phyloP scores from a whole-genome alignment of 2,797 vertebrate genomes.

The Lutjanus campechanus region DNA sequence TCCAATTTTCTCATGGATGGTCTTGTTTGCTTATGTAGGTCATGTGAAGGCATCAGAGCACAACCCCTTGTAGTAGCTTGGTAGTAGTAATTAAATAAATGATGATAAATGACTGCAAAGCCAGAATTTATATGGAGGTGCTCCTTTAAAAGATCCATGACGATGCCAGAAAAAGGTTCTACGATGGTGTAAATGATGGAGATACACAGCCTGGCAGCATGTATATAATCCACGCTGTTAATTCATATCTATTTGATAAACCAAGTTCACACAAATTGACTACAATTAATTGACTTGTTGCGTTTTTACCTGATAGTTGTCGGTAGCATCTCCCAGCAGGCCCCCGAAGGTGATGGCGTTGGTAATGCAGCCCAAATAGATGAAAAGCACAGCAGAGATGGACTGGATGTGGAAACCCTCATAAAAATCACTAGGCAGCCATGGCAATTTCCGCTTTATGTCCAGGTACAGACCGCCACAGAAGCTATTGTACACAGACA shows the following conservation, averaged over 20 bases:
- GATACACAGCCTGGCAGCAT: not conserved
- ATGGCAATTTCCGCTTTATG: constrained; percentile 95
- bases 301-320: constrained; percentile 94
- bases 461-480: constrained; percentile 94
- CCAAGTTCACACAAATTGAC: too few relatives aligned
- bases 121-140: too few relatives aligned
- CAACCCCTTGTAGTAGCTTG: too few relatives aligned
- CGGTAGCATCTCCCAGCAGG: constrained; percentile 95
- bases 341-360: constrained; percentile 98
- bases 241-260: not conserved
- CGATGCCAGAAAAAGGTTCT: too few relatives aligned
- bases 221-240: too few relatives aligned
- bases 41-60: too few relatives aligned
- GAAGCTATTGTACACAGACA: constrained; percentile 83
- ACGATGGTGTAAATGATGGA: not conserved
- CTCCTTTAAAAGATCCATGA: too few relatives aligned
- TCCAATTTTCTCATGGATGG: too few relatives aligned
- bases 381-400: constrained; percentile 96
- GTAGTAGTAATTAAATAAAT: too few relatives aligned
- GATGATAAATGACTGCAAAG: not conserved
- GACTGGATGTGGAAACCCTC: constrained; percentile 98
- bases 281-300: too few relatives aligned
- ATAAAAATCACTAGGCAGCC: constrained; percentile 93
- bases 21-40: too few relatives aligned
- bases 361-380: constrained; percentile 98